A percentile compares a stretch with the other conserved stretches of the same genome.
These are phyloP conservation scores for Rhysida immarginata DNA, from an alignment of 1,140 invertebrate genomes.

Conservation along the genomic window DNA sequence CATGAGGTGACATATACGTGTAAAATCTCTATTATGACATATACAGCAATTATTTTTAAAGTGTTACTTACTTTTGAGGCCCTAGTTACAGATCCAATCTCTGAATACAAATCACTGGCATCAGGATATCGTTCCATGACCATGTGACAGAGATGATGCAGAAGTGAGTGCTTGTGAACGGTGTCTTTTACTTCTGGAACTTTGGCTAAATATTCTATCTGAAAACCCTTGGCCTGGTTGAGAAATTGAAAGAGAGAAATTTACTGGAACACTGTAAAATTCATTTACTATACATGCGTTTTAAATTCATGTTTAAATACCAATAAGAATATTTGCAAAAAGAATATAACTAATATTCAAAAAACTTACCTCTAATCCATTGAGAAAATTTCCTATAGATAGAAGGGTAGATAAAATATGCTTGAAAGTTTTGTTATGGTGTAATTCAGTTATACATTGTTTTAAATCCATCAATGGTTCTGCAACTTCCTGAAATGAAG, in stretches of 20 bases:
- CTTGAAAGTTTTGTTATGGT: conserved; percentile 85
- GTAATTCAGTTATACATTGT: conserved; percentile 79
- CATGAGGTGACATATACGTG: too few species aligned
- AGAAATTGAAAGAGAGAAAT: conserved; percentile 24
- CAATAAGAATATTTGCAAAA: too few species aligned
- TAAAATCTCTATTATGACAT: too few species aligned
- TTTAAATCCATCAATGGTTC: conserved; percentile 97
- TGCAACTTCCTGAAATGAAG: conserved; percentile 73
- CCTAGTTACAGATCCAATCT: conserved; percentile 83
- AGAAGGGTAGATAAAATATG: conserved; percentile 82
- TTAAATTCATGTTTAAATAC: too few species aligned
- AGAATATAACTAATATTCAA: conserved; percentile 22
- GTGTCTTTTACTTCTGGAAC: conserved; percentile 99
- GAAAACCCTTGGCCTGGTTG: conserved; percentile 72
- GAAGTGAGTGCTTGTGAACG: conserved; percentile 91
- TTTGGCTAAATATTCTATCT: conserved; percentile 93
- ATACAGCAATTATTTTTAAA: too few species aligned
- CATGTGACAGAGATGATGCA: conserved; percentile 94
- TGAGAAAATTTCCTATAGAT: conserved; percentile 93
- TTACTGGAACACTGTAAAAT: conserved; percentile 14
- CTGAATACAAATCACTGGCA: conserved; percentile 89
- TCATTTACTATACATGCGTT: too few species aligned
- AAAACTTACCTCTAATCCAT: conserved; percentile 62
- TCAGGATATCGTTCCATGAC: conserved; percentile 93
- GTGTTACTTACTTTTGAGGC: conserved; percentile 47